phyloP scores from a whole-genome alignment of 1,140 invertebrate species.

The Drosophila suzukii region DNA sequence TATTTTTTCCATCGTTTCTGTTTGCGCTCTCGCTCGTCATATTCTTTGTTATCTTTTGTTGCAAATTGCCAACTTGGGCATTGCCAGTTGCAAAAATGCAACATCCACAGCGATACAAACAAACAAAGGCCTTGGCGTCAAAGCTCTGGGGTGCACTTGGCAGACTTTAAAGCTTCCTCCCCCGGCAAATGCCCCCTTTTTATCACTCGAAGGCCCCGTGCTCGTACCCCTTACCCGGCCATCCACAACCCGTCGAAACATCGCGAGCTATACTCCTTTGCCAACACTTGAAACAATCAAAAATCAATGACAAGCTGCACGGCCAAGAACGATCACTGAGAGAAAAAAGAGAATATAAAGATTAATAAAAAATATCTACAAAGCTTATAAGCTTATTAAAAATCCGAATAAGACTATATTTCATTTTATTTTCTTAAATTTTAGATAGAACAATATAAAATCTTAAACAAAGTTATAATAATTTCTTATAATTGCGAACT shows the following conservation, averaged over 20 bases:
- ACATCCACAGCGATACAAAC: conserved; percentile 20
- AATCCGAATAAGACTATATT: too few relatives aligned
- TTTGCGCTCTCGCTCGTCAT: conserved; percentile 21
- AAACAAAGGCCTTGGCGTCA: conserved; percentile 75
- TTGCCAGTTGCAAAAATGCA: conserved; percentile 64
- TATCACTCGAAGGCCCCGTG: conserved; percentile 15
- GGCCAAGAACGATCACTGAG: conserved; percentile 1
- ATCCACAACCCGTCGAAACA: not conserved
- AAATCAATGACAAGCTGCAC: conserved; percentile 72
- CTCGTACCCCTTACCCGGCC: not conserved
- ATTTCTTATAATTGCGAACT: too few relatives aligned
- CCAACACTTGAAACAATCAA: conserved; percentile 79
- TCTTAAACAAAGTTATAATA: too few relatives aligned
- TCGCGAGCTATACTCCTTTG: conserved; percentile 25
- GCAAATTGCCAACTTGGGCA: conserved; percentile 78
- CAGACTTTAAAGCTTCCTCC: conserved; percentile 56
- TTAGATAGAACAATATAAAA: too few relatives aligned
- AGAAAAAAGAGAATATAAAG: not conserved
- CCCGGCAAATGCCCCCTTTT: conserved; percentile 5
- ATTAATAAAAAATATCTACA: too few relatives aligned
- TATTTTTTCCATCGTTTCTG: conserved; percentile 1
- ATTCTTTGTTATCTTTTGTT: conserved; percentile 72
- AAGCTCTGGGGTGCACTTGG: conserved; percentile 79
- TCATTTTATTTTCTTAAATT: too few relatives aligned
- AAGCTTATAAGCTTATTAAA: too few relatives aligned